Evolutionary conservation across 2,113 vertebrate genomes (phyloP).

Genomic region (Fregata magnificens): DNA sequence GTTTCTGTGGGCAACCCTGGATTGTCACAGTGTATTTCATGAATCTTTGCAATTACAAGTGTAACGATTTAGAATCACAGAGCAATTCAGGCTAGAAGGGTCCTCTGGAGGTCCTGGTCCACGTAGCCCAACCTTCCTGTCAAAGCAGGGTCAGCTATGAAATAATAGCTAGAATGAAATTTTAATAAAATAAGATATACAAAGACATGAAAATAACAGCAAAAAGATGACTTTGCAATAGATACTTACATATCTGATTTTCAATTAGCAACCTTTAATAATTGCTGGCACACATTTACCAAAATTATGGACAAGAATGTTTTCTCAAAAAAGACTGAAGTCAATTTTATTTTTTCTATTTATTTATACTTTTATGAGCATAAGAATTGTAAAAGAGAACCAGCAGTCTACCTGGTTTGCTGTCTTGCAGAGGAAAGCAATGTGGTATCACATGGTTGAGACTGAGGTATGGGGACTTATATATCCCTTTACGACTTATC

Average conservation of each 20-base stretch:
- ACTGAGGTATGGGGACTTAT: background rate
- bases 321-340: background rate
- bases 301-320: background rate
- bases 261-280: background rate
- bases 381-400: background rate
- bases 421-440: background rate
- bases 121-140: background rate
- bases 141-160: background rate
- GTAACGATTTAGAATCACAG: background rate
- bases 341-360: fast-evolving
- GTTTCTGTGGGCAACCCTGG: background rate
- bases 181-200: background rate
- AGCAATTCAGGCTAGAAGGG: background rate
- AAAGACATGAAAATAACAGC: background rate
- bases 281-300: background rate
- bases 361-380: background rate
- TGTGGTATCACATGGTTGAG: background rate
- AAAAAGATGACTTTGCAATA: background rate
- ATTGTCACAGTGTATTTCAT: background rate
- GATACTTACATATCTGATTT: background rate
- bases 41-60: fast-evolving
- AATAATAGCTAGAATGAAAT: background rate
- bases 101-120: background rate
- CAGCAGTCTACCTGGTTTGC: background rate
- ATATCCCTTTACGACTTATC: background rate